Evolutionary conservation across 2,797 vertebrate genomes (phyloP).

Genomic region (Liasis olivaceus): DNA sequence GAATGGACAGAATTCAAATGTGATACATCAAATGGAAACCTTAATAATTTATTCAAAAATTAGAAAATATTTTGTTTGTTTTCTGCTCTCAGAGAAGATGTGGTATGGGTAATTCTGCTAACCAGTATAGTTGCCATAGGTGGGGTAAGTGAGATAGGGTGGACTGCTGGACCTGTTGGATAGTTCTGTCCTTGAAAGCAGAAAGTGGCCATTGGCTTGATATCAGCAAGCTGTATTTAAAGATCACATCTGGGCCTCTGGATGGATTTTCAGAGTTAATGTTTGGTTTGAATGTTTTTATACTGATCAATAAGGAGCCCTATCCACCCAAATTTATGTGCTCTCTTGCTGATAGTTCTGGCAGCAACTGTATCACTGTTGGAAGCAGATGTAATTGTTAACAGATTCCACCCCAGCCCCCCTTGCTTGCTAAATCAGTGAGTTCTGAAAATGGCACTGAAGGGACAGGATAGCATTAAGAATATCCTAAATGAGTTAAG

Average conservation of each 20-base stretch:
- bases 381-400: slow-evolving; percentile 62
- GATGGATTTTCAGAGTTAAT: slow-evolving; percentile 60
- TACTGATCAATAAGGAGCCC: slow-evolving; percentile 58
- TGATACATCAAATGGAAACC: neutral
- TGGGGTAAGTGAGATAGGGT: neutral
- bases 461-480: slow-evolving; percentile 14
- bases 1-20: neutral
- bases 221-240: slow-evolving; percentile 50
- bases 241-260: slow-evolving; percentile 29
- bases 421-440: slow-evolving; percentile 49
- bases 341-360: slow-evolving; percentile 63
- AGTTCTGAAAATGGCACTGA: slow-evolving; percentile 34
- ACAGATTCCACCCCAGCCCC: neutral
- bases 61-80: neutral
- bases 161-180: neutral
- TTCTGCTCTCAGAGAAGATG: neutral
- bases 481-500: neutral
- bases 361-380: slow-evolving; percentile 66
- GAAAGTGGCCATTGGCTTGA: slow-evolving; percentile 22
- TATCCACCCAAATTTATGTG: slow-evolving; percentile 54
- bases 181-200: slow-evolving; percentile 40
- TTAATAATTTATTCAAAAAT: no score
- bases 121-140: no score
- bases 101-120: neutral
- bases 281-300: slow-evolving; percentile 64